These are phyloP conservation scores for Brachystomella parvula DNA, from an alignment of 1,140 invertebrate species.

Conservation along the genomic window DNA sequence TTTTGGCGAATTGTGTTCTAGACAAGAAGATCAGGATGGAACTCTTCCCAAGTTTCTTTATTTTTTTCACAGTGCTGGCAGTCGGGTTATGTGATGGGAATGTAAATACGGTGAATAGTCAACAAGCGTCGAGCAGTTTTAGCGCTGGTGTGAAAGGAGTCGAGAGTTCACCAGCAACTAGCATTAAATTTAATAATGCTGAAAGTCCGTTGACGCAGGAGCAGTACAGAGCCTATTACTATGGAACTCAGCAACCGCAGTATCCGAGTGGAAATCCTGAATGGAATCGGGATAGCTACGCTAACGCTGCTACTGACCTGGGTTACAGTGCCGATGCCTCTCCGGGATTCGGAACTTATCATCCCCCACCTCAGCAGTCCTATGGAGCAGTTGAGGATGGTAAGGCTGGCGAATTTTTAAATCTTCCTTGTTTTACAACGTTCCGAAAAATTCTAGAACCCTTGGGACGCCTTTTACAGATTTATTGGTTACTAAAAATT, in stretches of 20 bases:
- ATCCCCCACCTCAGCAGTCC: not conserved
- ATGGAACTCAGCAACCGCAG: not conserved
- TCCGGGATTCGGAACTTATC: not conserved
- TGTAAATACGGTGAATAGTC: not conserved
- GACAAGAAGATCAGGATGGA: too few species aligned
- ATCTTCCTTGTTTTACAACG: too few species aligned
- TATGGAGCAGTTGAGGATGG: constrained; percentile 3
- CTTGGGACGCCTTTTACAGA: too few species aligned
- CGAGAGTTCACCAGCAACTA: not conserved
- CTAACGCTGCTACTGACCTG: constrained; percentile 33
- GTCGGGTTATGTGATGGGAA: not conserved
- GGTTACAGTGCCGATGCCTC: constrained; percentile 18
- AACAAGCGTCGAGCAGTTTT: not conserved
- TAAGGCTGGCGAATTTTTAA: constrained; percentile 3
- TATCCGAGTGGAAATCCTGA: not conserved
- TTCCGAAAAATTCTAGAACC: too few species aligned
- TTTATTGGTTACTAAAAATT: too few species aligned
- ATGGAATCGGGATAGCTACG: constrained; percentile 30
- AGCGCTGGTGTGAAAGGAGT: not conserved
- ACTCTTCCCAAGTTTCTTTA: too few species aligned
- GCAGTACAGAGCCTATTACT: constrained; percentile 25
- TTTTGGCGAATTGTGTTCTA: not conserved
- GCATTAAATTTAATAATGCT: not conserved
- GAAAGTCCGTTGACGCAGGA: not conserved
- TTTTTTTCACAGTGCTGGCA: not conserved